Evolutionary conservation across 1,140 invertebrate genomes (phyloP).

Genomic region (Magallana angulata): DNA sequence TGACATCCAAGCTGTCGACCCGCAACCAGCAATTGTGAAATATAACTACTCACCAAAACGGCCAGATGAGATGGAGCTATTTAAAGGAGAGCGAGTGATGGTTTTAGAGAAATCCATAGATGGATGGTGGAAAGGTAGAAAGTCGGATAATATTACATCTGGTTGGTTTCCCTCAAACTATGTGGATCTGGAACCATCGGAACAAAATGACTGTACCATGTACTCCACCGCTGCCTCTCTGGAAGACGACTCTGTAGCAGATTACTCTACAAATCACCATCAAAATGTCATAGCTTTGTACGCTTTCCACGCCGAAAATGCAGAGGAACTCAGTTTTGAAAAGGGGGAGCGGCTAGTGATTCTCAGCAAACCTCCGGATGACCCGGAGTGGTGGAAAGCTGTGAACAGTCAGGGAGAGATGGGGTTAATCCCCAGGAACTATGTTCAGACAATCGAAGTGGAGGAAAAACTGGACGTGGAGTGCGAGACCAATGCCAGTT

Average conservation of each 20-base stretch:
- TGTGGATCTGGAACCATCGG: slow-evolving; percentile 90
- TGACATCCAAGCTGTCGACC: slow-evolving; percentile 66
- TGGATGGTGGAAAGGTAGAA: slow-evolving; percentile 97
- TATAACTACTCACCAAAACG: slow-evolving; percentile 99
- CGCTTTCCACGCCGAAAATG: slow-evolving; percentile 82
- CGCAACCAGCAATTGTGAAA: slow-evolving; percentile 91
- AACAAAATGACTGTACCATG: slow-evolving; percentile 81
- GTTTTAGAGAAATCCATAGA: slow-evolving; percentile 99
- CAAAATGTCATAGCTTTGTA: slow-evolving; percentile 89
- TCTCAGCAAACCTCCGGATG: slow-evolving; percentile 94
- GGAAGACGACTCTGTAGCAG: slow-evolving; percentile 84
- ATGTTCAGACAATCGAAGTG: slow-evolving; percentile 85
- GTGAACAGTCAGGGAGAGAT: slow-evolving; percentile 92
- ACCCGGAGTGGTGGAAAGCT: slow-evolving; percentile 99
- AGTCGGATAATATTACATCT: slow-evolving; percentile 80
- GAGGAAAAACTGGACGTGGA: slow-evolving; percentile 58
- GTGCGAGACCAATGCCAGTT: slow-evolving; percentile 69
- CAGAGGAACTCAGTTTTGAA: slow-evolving; percentile 96
- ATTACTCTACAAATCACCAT: slow-evolving; percentile 42
- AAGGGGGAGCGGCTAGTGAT: slow-evolving; percentile 94
- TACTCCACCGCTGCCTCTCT: slow-evolving; percentile 88
- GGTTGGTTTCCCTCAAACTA: slow-evolving; percentile 99
- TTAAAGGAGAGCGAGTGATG: slow-evolving; percentile 89
- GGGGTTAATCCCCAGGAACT: slow-evolving; percentile 97
- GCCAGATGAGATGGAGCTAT: slow-evolving; percentile 95